Base-by-base conservation (phyloP, 1,140 invertebrate species). In the Rhyacophila brunnea region DNA sequence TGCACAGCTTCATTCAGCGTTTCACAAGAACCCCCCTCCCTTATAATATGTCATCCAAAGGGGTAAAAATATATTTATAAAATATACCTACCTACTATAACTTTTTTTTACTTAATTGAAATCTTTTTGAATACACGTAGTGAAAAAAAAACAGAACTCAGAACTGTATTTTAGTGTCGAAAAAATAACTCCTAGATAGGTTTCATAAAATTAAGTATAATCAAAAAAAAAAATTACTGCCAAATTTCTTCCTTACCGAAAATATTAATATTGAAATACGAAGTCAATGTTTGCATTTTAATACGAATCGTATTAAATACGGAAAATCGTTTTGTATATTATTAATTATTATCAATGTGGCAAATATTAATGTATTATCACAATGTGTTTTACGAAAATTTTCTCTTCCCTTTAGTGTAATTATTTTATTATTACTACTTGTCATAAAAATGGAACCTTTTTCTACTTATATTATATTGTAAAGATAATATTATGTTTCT, bases 181-280 rank as follows among this genome's bases (percentile, higher is more conserved):
- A 54, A 48, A 58, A 63, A 35, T n/a, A n/a, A n/a, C n/a, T 60
- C 43, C 13, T 64, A 64, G 61, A 64, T 59, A 63, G 61, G 61
- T 51, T 57, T 52, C 55, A 32, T 54, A 57, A 49, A 51, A 55
- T 35, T 51, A 58, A 64, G 56, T 34, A 53, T 54, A 47, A 62
- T 42, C 35, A 60, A 49, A 43, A 42, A 10, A 54, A 9, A 53
- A 54, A 34, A 52, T 48, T 49, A 63, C 61, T 64, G 61, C 61
- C 61, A 56, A 45, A 45, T 17, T 28, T 44, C 40, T 17, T 18
- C 40, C 52, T 45, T 17, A 28, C 43, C 7, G 20, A 45, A 44
- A 44, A 17, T 52, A 52, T 38, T 9, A 15, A 20, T 28, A 32
- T 43, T 44, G 28, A 53, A 23, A 23, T 28, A 23, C 38, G 10